Conservation (phyloP, 2,113 vertebrate genomes). For the Hemiprocne comata region DNA sequence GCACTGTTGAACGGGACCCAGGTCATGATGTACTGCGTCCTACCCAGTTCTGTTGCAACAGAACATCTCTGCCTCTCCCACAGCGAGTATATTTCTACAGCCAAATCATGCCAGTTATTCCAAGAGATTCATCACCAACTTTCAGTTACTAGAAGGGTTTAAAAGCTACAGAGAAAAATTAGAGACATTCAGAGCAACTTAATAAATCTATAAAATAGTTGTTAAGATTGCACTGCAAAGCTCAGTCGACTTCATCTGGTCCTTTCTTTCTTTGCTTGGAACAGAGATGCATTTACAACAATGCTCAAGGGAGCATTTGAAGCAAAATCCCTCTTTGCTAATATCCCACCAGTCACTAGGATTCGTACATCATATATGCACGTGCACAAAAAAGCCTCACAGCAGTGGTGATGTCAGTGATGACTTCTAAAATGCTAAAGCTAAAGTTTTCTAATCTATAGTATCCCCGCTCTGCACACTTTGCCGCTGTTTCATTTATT, state of each 20-base stretch:
- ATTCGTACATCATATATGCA: not conserved
- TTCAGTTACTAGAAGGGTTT: not conserved
- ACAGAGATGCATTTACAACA: not conserved
- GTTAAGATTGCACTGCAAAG: not conserved
- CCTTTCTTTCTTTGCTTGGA: not conserved
- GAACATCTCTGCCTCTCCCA: not conserved
- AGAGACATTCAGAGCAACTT: not conserved
- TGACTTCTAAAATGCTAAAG: not conserved
- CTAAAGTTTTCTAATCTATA: not conserved
- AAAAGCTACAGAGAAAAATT: not conserved
- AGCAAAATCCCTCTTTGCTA: not conserved
- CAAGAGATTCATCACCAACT: not conserved
- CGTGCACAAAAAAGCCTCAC: not conserved
- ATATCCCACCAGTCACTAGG: not conserved
- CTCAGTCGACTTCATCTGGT: not conserved
- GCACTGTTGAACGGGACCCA: not conserved
- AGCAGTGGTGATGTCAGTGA: not conserved
- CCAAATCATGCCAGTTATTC: not conserved
- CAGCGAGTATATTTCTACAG: not conserved
- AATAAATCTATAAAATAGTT: not conserved
- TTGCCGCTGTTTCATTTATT: not conserved
- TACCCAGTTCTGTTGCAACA: not conserved
- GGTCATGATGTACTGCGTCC: not conserved
- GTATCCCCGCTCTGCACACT: not conserved
- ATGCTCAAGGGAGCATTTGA: not conserved